Conservation (phyloP, 2,888 invertebrate species). For the Antheraea yamamai region DNA sequence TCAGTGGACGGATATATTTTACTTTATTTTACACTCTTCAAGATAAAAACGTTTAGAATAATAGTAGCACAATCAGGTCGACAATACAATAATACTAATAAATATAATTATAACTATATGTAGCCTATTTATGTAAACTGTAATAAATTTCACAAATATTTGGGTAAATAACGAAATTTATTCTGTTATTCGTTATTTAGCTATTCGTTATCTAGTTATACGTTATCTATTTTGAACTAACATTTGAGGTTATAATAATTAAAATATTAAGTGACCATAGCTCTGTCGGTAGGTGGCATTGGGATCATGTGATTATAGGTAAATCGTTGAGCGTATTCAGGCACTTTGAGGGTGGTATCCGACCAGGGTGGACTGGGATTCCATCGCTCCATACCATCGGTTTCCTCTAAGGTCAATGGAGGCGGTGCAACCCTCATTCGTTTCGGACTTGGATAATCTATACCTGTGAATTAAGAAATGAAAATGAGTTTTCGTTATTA, state of each 20-base stretch:
- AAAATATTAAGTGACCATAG: slow-evolving; percentile 69
- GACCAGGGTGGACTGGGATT: slow-evolving; percentile 94
- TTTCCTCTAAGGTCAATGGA: slow-evolving; percentile 66
- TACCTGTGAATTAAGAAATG: slow-evolving; percentile 41
- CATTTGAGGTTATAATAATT: neutral
- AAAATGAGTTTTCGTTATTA: neutral
- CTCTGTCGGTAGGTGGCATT: slow-evolving; percentile 85
- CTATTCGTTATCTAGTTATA: neutral
- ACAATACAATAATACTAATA: neutral
- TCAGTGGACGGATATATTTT: neutral
- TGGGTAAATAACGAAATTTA: neutral
- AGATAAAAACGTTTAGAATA: neutral
- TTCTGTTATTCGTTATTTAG: neutral
- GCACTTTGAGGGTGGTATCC: slow-evolving; percentile 90
- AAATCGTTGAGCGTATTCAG: slow-evolving; percentile 90
- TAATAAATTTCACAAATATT: neutral
- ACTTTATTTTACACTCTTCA: neutral
- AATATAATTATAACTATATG: neutral
- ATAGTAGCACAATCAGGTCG: neutral
- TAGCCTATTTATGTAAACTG: neutral
- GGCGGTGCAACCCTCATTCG: slow-evolving; percentile 64
- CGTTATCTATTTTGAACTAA: neutral
- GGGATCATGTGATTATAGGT: slow-evolving; percentile 89
- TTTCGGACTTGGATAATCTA: slow-evolving; percentile 69
- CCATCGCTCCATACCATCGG: slow-evolving; percentile 92